Evolutionary conservation across 1,140 invertebrate genomes (phyloP), one percentile per base, ranked within the genome.

Genomic region (Bilobella aurantiaca): DNA sequence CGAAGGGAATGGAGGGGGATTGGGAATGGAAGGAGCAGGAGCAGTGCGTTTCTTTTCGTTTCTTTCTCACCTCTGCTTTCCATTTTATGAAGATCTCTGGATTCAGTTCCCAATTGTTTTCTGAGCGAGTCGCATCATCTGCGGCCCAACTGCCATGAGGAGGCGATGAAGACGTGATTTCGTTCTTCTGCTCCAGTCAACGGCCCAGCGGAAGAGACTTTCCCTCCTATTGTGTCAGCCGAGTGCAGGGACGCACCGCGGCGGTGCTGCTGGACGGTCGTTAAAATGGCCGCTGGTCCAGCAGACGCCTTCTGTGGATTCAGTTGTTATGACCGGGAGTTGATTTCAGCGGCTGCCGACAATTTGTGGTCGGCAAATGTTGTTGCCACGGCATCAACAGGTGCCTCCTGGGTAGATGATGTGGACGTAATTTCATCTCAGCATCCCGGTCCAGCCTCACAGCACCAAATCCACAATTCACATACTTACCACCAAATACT

Each of bases 371-470:
- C 73, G 58, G 73, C 71, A 30, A 69, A 70, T 69, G 73, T 71
- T 32, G 73, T 75, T 49, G 75, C 77, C 1, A 77, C 77, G 5
- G 75, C 77, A 14, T 76, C 76, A 29, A 77, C 76, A 23, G 76
- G 74, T 37, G 69, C 73, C 25, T 78, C 77, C 53, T 79, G 77
- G 77, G 78, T 77, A 5, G 76, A 77, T 47, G 77, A 78, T 58
- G 71, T 73, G 8, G 62, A 53, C 49, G 49, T 53, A 23, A 53
- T 53, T 23, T 46, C 58, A 14, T 29, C 29, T 3, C 58, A 59
- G 8, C 31, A 60, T 60, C 27, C 8, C 12, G 23, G 14, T 28
- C 14, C 47, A 23, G 37, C 37, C 5, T 59, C n/a, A 5, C 42
- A 47, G 46, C 61, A 62, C 16, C 61, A 62, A 8, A 8, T 3